phyloP scores from a whole-genome alignment of 2,888 invertebrate genomes.

The Meteorus cinctellus region DNA sequence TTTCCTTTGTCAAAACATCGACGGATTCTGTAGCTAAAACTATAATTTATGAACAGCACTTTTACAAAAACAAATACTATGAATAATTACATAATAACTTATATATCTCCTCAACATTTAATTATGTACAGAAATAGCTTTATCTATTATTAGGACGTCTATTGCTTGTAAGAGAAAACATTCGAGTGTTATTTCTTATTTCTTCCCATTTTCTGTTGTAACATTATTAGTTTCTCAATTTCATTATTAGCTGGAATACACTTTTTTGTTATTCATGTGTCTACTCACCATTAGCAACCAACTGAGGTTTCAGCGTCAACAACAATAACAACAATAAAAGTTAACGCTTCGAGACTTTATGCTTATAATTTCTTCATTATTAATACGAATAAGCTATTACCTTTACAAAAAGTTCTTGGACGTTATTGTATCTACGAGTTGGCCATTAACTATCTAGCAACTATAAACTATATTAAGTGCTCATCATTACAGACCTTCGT shows the following conservation, averaged over 20 bases:
- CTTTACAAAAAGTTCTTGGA: conserved; percentile 52
- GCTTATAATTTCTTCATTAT: conserved; percentile 14
- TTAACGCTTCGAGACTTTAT: conserved; percentile 38
- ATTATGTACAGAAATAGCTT: conserved; percentile 15
- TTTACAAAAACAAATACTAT: conserved; percentile 17
- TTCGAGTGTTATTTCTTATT: not conserved
- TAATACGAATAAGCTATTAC: conserved; percentile 33
- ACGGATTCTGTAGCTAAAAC: not conserved
- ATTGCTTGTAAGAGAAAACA: not conserved
- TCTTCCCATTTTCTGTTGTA: conserved; percentile 1
- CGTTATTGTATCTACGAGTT: conserved; percentile 36
- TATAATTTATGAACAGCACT: not conserved
- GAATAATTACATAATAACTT: conserved; percentile 4
- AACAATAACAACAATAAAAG: conserved; percentile 59
- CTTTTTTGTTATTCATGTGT: conserved; percentile 42
- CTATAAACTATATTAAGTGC: conserved; percentile 8
- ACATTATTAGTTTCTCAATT: conserved; percentile 29
- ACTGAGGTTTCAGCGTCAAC: conserved; percentile 65
- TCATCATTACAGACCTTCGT: conserved; percentile 4
- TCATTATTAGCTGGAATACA: conserved; percentile 41
- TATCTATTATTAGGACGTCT: not conserved
- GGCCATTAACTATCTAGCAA: conserved; percentile 29
- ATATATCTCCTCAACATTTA: not conserved
- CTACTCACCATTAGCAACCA: conserved; percentile 64
- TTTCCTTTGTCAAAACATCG: not conserved